Evolutionary conservation across 2,797 vertebrate genomes (phyloP), one percentile per base, ranked within the genome.

Genomic region (Oreortyx pictus): DNA sequence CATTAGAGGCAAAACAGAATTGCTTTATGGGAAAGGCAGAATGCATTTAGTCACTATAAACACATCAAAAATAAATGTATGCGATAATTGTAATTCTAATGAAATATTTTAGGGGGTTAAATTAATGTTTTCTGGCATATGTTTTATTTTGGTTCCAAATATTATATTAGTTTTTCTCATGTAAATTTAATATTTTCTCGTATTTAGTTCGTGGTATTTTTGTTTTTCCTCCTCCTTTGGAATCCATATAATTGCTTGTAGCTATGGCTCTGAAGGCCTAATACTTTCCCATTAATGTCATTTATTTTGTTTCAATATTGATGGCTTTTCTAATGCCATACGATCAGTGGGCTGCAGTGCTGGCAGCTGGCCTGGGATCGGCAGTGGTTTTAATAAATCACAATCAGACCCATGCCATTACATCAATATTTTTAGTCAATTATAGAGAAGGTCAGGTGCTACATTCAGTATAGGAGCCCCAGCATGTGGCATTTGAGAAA

Each of bases 371-470:
- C 99, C 99, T 98, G 97, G 98, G 98, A 98, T 98, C 98, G 97
- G 98, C 98, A 98, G 96, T 98, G 98, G 97, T 98, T 99, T 99
- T 99, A 99, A 99, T 99, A 99, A 99, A 99, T 99, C 99, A 99
- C 99, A 99, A 99, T 99, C 99, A 99, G 98, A 98, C 98, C 98
- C 97, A 98, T 99, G 98, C 99, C 98, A 98, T 99, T 99, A 99
- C 99, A 99, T 99, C 99, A 99, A 99, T 99, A 99, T 98, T 99
- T 99, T 98, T 98, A 98, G 98, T 99, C 99, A 99, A 99, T 99
- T 99, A 99, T 99, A 98, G 98, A 98, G 99, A 99, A 99, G 99
- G 99, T 99, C 98, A 99, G 98, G 98, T 99, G 98, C 98, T 98
- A 98, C 98, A 96, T 98, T 98, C 98, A 94, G 98, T 97, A 97